These are phyloP conservation scores for Ochotona curzoniae DNA, from an alignment of 2,113 vertebrate species.

Conservation along the genomic window DNA sequence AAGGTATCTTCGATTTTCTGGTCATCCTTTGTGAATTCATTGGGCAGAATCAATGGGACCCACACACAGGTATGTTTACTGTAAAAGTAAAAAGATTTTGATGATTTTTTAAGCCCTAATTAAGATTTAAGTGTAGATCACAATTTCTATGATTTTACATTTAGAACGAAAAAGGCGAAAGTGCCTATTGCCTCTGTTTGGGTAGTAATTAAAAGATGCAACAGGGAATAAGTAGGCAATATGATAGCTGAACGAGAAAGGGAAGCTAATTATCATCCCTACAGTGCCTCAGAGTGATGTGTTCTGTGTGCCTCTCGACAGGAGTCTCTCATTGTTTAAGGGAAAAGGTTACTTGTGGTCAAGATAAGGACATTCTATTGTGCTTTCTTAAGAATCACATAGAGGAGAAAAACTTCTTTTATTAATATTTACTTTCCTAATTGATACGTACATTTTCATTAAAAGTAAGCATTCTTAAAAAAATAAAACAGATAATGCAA, in stretches of 20 bases:
- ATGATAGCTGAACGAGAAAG: not conserved
- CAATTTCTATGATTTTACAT: not conserved
- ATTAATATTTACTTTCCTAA: too few relatives aligned
- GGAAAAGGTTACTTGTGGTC: not conserved
- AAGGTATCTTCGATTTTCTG: not conserved
- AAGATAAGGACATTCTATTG: not conserved
- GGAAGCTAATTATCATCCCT: not conserved
- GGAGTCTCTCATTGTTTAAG: not conserved
- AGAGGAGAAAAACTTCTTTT: too few relatives aligned
- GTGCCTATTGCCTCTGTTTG: not conserved
- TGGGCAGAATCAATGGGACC: not conserved
- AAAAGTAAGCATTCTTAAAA: too few relatives aligned
- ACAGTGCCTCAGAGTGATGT: not conserved
- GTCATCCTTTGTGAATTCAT: not conserved
- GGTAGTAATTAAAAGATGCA: not conserved
- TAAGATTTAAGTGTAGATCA: not conserved
- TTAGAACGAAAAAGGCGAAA: not conserved
- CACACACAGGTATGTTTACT: not conserved
- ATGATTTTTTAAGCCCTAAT: too few relatives aligned
- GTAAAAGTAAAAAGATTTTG: not conserved
- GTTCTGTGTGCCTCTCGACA: not conserved
- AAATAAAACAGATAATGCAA: not conserved
- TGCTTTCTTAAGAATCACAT: too few relatives aligned
- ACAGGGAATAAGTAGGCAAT: not conserved
- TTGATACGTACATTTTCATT: too few relatives aligned